phyloP scores from a whole-genome alignment of 2,113 vertebrate species.

The Pelobates fuscus region DNA sequence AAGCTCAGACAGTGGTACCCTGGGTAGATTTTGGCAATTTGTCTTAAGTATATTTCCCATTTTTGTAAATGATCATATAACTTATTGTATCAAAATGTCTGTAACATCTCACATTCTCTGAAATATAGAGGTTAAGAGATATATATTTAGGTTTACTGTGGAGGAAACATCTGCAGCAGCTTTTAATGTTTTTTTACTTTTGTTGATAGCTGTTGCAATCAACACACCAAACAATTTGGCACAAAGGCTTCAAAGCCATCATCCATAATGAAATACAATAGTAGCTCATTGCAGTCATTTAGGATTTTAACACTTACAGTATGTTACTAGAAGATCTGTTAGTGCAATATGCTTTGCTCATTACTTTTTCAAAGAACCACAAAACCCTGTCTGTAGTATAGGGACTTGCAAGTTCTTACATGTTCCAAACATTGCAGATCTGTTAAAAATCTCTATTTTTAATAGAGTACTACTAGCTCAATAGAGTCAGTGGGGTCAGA shows the following conservation, averaged over 20 bases:
- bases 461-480: neutral
- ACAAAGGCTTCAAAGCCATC: neutral
- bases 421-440: neutral
- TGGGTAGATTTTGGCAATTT: too few relatives aligned
- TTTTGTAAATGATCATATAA: neutral
- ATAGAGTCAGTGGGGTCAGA: neutral
- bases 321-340: neutral
- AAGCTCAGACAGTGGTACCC: too few relatives aligned
- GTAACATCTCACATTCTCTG: neutral
- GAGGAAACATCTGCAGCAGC: conserved; percentile 35
- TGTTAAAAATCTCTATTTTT: neutral
- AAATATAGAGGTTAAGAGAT: neutral
- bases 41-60: too few relatives aligned
- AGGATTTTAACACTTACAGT: neutral
- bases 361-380: too few relatives aligned
- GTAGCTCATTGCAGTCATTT: neutral
- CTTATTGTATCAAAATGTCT: neutral
- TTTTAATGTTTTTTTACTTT: conserved; percentile 30
- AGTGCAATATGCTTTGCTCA: too few relatives aligned
- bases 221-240: conserved; percentile 9
- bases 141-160: neutral
- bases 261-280: neutral
- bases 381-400: neutral
- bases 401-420: neutral
- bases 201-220: conserved; percentile 14